phyloP scores from a whole-genome alignment of 1,140 invertebrate genomes.

The Geopemphigus sp. region DNA sequence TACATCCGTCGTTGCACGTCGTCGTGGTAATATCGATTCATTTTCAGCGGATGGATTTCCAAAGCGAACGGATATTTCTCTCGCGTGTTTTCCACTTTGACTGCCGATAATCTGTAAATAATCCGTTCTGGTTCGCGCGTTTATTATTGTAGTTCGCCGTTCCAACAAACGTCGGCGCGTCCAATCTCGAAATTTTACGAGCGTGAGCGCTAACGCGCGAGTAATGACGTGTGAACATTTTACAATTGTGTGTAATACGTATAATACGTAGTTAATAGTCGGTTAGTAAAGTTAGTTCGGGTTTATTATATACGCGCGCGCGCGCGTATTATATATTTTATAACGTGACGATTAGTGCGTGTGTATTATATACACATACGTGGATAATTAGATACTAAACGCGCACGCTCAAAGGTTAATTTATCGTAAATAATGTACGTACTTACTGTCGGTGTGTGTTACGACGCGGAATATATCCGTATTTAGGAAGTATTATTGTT shows the following conservation, averaged over 20 bases:
- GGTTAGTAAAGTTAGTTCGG: neutral
- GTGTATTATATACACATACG: neutral
- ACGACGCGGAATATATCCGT: no score
- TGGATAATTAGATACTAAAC: neutral
- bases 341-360: neutral
- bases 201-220: neutral
- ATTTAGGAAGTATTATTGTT: no score
- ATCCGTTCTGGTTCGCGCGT: no score
- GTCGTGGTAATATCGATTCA: no score
- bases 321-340: neutral
- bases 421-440: neutral
- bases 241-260: neutral
- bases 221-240: neutral
- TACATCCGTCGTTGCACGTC: no score
- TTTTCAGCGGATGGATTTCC: no score
- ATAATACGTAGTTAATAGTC: neutral
- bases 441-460: no score
- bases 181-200: neutral
- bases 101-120: no score
- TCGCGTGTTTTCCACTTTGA: no score
- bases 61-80: no score
- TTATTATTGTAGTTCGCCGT: no score
- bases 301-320: no score
- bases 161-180: neutral
- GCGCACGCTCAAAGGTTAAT: neutral